Base-by-base conservation (phyloP, 2,797 vertebrate genomes). In the Fistularia tabacaria region DNA sequence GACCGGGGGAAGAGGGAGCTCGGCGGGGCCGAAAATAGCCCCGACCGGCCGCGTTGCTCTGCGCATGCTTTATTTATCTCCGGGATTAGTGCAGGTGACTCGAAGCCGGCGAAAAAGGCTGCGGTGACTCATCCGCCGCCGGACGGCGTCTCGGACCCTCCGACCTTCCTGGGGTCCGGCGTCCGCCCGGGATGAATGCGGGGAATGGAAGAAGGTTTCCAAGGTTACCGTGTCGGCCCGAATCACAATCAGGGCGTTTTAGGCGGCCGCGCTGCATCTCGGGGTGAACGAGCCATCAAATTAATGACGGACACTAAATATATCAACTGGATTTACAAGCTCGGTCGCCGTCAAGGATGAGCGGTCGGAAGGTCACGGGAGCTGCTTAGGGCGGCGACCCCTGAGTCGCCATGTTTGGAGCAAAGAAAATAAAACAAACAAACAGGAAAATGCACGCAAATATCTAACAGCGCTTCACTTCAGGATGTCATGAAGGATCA, bases 11-110 rank as follows among this genome's bases (percentile, higher is more conserved):
- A 38, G 38, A 45, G 51, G 48, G 50, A 66, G 49, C 66, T 74
- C 62, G 62, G 71, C 41, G 13, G 54, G 56, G 65, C 81, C 81
- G 84, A 85, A 86, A 86, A 88, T 87, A 88, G 84, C 77, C 57
- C 39, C 39, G 52, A 63, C 70, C 59, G 69, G 63, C 80, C 80
- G 81, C 80, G 55, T 61, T 51, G 61, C 73, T 76, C 68, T 73
- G 62, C 74, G 62, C 82, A 87, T 88, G 84, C 75, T 86, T 90
- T 89, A 89, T 90, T 89, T 78, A 88, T 86, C 74, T 63, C 52
- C 69, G 75, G 76, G 79, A 84, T 86, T 81, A 83, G 76, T 79
- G 83, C 81, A 85, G 88, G 88, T 87, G 88, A 87, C 83, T 87
- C 57, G 62, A 77, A 69, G 73, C 61, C 67, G 41, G 44, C 51